These are phyloP conservation scores for Athetis lepigone DNA, from an alignment of 2,888 invertebrate species.

Conservation along the genomic window DNA sequence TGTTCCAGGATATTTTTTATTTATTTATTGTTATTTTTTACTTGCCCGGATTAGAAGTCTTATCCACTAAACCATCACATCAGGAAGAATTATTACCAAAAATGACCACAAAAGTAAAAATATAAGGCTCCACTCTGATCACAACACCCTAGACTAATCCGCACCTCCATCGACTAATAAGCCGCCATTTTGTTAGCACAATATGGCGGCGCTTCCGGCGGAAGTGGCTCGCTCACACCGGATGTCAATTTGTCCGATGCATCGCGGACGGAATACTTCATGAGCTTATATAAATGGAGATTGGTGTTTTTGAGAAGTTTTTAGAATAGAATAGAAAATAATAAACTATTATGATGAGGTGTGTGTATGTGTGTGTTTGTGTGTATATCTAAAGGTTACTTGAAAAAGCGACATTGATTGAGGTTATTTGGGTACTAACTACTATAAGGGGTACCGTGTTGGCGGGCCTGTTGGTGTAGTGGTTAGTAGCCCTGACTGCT, in stretches of 20 bases:
- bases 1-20: too few relatives aligned
- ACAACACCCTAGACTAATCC: constrained; percentile 28
- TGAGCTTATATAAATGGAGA: constrained; percentile 48
- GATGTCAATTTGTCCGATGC: constrained; percentile 71
- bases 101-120: background rate
- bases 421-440: too few relatives aligned
- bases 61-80: too few relatives aligned
- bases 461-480: too few relatives aligned
- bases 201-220: constrained; percentile 73
- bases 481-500: too few relatives aligned
- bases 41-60: too few relatives aligned
- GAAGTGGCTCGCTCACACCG: constrained; percentile 72
- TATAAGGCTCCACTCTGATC: background rate
- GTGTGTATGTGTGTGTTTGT: too few relatives aligned
- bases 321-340: constrained; percentile 13
- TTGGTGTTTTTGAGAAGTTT: constrained; percentile 34
- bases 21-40: too few relatives aligned
- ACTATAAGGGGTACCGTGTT: too few relatives aligned
- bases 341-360: too few relatives aligned
- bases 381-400: too few relatives aligned
- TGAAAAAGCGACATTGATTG: too few relatives aligned
- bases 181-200: constrained; percentile 64
- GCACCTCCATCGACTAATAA: constrained; percentile 55
- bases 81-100: background rate
- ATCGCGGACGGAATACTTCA: constrained; percentile 65